Evolutionary conservation across 1,140 invertebrate species (phyloP).

Genomic region (Orchestia grillus): DNA sequence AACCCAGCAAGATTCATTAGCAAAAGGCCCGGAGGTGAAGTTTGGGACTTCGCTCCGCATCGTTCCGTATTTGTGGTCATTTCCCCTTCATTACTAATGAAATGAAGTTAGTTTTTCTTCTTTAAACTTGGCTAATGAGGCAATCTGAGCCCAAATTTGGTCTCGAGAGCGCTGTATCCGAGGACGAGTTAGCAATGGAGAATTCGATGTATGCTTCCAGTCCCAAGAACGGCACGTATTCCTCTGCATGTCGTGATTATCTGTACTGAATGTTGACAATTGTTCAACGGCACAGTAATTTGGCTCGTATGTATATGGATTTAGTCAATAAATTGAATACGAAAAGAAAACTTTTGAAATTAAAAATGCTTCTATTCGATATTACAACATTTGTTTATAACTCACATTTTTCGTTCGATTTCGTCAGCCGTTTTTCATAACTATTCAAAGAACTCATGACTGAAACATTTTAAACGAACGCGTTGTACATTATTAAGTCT

Average conservation of each 20-base stretch:
- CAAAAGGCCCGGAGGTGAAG: neutral
- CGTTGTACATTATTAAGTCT: no score
- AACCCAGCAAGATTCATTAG: neutral
- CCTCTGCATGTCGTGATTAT: neutral
- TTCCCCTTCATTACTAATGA: constrained; percentile 48
- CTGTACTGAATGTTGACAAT: neutral
- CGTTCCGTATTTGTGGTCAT: neutral
- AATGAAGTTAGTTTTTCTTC: constrained; percentile 29
- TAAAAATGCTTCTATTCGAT: neutral
- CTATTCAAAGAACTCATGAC: no score
- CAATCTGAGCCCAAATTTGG: constrained; percentile 41
- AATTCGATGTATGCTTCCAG: neutral
- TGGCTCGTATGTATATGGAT: neutral
- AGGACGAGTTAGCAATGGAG: neutral
- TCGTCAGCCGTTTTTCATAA: no score
- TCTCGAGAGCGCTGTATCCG: neutral
- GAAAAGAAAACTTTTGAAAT: neutral
- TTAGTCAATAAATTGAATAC: neutral
- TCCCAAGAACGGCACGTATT: neutral
- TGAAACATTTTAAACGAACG: no score
- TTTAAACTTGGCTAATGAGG: constrained; percentile 40
- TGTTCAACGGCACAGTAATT: neutral
- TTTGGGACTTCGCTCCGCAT: neutral
- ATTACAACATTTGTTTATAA: no score
- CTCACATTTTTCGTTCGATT: no score